phyloP scores from a whole-genome alignment of 2,797 vertebrate genomes.

The Betta splendens region DNA sequence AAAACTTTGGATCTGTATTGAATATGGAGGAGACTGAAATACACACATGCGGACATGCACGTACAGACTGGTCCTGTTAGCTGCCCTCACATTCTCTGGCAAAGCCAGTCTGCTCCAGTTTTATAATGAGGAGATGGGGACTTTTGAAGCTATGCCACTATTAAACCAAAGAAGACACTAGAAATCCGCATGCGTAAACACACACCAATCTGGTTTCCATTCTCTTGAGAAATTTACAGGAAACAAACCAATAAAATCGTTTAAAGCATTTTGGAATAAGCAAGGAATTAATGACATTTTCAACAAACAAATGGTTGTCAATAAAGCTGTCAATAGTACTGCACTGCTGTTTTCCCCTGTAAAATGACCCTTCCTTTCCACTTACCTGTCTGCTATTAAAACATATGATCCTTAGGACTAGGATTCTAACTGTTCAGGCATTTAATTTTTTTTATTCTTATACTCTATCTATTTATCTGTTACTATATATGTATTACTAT shows the following conservation, averaged over 20 bases:
- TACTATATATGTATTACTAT: too few species aligned
- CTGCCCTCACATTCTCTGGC: slow-evolving; percentile 69
- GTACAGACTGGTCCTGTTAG: slow-evolving; percentile 75
- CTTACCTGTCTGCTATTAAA: background rate
- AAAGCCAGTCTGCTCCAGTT: slow-evolving; percentile 76
- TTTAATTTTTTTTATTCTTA: too few species aligned
- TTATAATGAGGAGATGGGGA: slow-evolving; percentile 73
- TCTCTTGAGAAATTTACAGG: slow-evolving; percentile 27
- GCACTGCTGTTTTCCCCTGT: slow-evolving; percentile 5
- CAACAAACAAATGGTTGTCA: slow-evolving; percentile 6
- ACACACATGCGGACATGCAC: slow-evolving; percentile 51
- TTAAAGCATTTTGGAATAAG: slow-evolving; percentile 18
- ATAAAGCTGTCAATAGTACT: slow-evolving; percentile 13
- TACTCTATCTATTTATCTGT: background rate
- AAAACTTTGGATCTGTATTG: slow-evolving; percentile 66
- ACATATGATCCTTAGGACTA: too few species aligned
- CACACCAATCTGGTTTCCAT: slow-evolving; percentile 31
- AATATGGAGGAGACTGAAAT: slow-evolving; percentile 65
- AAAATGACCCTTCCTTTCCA: slow-evolving; percentile 3
- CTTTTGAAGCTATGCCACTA: slow-evolving; percentile 66
- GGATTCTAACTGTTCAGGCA: background rate
- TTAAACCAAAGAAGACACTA: slow-evolving; percentile 46
- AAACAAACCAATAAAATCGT: slow-evolving; percentile 10
- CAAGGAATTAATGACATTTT: background rate
- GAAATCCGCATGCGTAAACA: slow-evolving; percentile 14